These are phyloP conservation scores for Rhodinocichla rosea DNA, from an alignment of 2,113 vertebrate species.

Conservation along the genomic window DNA sequence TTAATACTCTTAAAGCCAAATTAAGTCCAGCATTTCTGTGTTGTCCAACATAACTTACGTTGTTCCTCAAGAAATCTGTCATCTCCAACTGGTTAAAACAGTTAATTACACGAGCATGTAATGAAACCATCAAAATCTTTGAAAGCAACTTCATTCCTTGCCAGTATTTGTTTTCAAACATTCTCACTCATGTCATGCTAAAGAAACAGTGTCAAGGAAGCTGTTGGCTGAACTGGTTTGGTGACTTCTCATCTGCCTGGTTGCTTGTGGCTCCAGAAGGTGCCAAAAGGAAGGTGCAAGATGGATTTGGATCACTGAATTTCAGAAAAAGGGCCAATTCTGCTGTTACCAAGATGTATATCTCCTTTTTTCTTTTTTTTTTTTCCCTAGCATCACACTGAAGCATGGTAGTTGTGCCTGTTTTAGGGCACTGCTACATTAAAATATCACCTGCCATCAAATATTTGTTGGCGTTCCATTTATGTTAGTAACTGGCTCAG, in stretches of 20 bases:
- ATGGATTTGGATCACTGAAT: background rate
- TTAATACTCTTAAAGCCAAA: background rate
- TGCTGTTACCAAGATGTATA: background rate
- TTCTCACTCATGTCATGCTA: background rate
- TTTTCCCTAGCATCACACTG: accelerated
- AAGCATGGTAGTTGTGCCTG: background rate
- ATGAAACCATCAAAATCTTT: background rate
- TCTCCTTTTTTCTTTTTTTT: background rate
- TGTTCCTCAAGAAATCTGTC: background rate
- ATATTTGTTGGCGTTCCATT: background rate
- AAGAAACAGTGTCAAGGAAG: background rate
- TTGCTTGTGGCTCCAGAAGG: background rate
- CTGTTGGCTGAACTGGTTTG: background rate
- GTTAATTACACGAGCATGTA: background rate
- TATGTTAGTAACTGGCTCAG: background rate
- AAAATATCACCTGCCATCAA: background rate
- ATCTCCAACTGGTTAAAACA: background rate
- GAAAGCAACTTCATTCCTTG: background rate
- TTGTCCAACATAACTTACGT: background rate
- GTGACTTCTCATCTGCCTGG: background rate
- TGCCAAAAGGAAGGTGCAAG: background rate
- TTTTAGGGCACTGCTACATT: background rate
- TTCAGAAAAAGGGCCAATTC: background rate
- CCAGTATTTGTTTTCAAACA: background rate
- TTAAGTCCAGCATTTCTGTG: background rate